Percentiles rank a stretch among this genome's conserved stretches.
Conservation (phyloP, 1,140 invertebrate species). For the Brachionus paranguensis region DNA sequence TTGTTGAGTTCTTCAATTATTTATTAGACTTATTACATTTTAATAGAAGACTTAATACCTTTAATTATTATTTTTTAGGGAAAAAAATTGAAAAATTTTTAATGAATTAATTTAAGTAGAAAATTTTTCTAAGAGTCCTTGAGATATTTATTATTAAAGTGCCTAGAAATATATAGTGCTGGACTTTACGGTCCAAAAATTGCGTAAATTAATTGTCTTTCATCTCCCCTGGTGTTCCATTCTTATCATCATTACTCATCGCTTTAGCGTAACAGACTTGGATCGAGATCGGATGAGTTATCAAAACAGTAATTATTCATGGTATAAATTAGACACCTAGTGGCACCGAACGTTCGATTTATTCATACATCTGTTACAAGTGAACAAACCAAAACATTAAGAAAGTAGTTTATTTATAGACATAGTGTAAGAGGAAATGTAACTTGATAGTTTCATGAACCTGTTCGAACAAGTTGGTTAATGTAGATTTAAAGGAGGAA, state of each 20-base stretch:
- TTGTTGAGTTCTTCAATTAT: too few relatives aligned
- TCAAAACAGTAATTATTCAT: constrained; percentile 20
- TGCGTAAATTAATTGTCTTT: not conserved
- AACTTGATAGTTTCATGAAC: not conserved
- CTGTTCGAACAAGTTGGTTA: not conserved
- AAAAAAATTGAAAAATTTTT: not conserved
- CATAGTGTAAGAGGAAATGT: not conserved
- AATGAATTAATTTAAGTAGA: not conserved
- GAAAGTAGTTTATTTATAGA: not conserved
- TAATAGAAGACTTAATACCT: too few relatives aligned
- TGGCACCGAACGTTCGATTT: not conserved
- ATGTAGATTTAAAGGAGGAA: not conserved
- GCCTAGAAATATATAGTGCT: not conserved
- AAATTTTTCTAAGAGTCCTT: not conserved
- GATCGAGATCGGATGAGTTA: constrained; percentile 12
- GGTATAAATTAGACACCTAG: constrained; percentile 26
- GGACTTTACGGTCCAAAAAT: not conserved
- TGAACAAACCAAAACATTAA: not conserved
- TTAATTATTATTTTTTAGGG: too few relatives aligned
- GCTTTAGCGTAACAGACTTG: not conserved
- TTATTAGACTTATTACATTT: too few relatives aligned
- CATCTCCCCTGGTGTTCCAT: not conserved
- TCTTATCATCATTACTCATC: not conserved
- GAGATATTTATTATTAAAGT: not conserved
- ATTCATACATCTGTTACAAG: constrained; percentile 26